These are phyloP conservation scores for Otis tarda DNA, from an alignment of 2,113 vertebrate species.

Conservation along the genomic window DNA sequence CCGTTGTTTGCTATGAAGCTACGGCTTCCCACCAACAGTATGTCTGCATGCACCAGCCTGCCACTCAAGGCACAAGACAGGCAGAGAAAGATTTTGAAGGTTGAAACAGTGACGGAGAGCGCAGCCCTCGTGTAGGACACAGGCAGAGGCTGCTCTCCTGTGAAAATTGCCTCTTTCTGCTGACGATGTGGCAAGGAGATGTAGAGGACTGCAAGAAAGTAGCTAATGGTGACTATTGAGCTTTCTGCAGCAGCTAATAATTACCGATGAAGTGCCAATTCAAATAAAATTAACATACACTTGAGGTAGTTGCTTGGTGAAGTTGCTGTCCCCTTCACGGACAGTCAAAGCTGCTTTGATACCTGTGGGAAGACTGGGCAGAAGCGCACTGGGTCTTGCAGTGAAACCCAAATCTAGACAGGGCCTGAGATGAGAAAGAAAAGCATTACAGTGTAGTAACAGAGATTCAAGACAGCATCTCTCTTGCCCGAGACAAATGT, in stretches of 20 bases:
- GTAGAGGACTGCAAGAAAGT: background rate
- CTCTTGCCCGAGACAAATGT: background rate
- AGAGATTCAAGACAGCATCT: background rate
- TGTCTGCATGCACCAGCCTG: rapidly evolving
- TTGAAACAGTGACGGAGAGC: background rate
- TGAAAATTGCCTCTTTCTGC: background rate
- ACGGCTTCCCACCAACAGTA: background rate
- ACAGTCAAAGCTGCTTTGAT: background rate
- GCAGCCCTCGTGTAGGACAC: rapidly evolving
- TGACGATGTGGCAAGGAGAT: rapidly evolving
- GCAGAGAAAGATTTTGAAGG: background rate
- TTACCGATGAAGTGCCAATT: background rate
- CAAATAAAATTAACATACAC: background rate
- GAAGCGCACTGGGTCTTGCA: background rate
- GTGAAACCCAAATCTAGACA: background rate
- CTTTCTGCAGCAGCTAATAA: background rate
- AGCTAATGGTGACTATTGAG: background rate
- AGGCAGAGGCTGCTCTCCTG: background rate
- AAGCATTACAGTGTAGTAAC: background rate
- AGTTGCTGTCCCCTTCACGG: background rate
- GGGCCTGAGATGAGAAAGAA: background rate
- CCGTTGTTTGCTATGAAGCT: rapidly evolving
- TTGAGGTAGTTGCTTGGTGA: background rate
- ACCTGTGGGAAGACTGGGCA: background rate
- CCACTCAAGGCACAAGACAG: rapidly evolving